Percentiles rank a stretch among this genome's conserved stretches.
Conservation (phyloP, 2,888 invertebrate species). For the Sinopyrophorus schimmeli region DNA sequence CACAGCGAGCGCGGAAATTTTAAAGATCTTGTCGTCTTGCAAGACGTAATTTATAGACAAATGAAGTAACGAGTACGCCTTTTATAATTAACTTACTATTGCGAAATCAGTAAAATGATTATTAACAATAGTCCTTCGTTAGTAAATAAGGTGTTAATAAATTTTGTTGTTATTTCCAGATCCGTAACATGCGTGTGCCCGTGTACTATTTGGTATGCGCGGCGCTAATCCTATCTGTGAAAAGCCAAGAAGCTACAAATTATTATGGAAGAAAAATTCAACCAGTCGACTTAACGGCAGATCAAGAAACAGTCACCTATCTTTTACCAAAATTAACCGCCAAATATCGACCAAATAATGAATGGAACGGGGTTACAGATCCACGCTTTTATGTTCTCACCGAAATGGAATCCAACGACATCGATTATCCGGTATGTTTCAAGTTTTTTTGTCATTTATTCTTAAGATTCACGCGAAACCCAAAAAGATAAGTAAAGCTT, state of each 20-base stretch:
- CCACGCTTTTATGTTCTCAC: conserved; percentile 54
- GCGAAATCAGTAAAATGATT: neutral
- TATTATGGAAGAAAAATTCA: conserved; percentile 44
- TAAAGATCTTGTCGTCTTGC: no score
- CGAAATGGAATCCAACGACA: conserved; percentile 50
- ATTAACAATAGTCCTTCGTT: no score
- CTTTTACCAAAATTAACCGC: conserved; percentile 59
- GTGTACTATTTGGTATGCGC: conserved; percentile 52
- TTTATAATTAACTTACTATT: neutral
- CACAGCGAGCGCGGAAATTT: no score
- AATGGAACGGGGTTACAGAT: conserved; percentile 51
- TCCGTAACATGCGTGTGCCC: conserved; percentile 49
- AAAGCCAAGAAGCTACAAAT: conserved; percentile 43
- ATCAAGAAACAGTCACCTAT: conserved; percentile 56
- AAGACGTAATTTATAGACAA: no score
- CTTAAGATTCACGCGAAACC: no score
- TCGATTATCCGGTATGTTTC: conserved; percentile 46
- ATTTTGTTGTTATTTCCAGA: conserved; percentile 27
- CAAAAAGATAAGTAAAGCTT: no score
- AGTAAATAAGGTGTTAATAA: no score
- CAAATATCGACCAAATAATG: conserved; percentile 55
- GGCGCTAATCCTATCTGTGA: conserved; percentile 47
- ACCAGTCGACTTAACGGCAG: conserved; percentile 47
- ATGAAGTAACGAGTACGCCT: neutral
- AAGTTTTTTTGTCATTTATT: no score